Evolutionary conservation across 2,113 vertebrate genomes (phyloP), one percentile per base, ranked within the genome.

Genomic region (Trogon melanurus): DNA sequence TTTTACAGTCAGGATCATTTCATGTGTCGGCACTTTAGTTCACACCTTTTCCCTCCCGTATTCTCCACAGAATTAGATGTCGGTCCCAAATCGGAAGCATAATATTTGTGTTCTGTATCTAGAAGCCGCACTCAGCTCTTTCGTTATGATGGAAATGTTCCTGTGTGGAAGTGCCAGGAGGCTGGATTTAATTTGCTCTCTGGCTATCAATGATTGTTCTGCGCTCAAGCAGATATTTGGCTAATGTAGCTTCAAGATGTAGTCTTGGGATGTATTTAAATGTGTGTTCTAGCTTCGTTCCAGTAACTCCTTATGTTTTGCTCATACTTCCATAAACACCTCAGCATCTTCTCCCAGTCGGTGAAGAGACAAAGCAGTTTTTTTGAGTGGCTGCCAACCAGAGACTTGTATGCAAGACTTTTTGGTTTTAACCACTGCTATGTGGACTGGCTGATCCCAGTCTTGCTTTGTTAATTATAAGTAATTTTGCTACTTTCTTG

Each of bases 81-180:
- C 93, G 75, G 34, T 79, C 54, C 65, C 36, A 76, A 88, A 89
- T 90, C 23, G 0, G 82, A 97, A 95, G 60, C 69, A 91, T 89
- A 95, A 88, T 96, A 89, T 95, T 97, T 94, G 53, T 91, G 18
- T 82, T 92, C 22, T 60, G 18, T 95, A 94, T 95, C 87, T 90
- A 56, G 72, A 89, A 88, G 45, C 82, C 89, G 29, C 83, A 85
- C 76, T 15, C 73, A 70, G 57, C 70, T 71, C 48, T 93, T 90
- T 84, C 36, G 21, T 85, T 88, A 51, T 91, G 88, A 57, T 44
- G 47, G 64, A 62, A 96, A 86, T 69, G 56, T 80, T 92, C 72
- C 74, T 50, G 47, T 38, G 34, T 82, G 48, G 50, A 86, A 83
- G 69, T 87, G 61, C 61, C 89, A 89, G 92, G 44, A 95, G 45